These are phyloP conservation scores for Drosophila jambulina DNA, from an alignment of 1,140 invertebrate species.

Conservation along the genomic window DNA sequence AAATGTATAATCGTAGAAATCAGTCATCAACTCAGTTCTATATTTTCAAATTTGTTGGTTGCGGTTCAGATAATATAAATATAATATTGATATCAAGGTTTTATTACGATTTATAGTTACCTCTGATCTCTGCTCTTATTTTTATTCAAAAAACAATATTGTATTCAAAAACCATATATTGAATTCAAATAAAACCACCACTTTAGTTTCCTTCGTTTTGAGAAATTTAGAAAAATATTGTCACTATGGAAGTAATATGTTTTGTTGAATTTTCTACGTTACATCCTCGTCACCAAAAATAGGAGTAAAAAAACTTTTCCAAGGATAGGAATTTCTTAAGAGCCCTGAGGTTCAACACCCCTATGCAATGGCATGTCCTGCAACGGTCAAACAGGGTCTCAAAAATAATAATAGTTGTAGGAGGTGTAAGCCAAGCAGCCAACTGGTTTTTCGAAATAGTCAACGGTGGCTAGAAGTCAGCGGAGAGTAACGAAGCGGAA, in stretches of 20 bases:
- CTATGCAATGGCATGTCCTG: constrained; percentile 13
- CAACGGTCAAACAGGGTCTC: constrained; percentile 2
- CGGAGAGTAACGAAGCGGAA: constrained; percentile 34
- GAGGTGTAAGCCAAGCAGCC: constrained; percentile 25
- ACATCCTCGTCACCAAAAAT: neutral
- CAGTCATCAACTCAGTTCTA: neutral
- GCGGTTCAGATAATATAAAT: neutral
- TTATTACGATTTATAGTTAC: too few species aligned
- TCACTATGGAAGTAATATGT: constrained; percentile 11
- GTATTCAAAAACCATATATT: neutral
- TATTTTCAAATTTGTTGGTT: neutral
- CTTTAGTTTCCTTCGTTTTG: neutral
- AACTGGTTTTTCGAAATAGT: constrained; percentile 56
- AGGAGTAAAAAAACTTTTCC: neutral
- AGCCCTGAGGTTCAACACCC: constrained; percentile 5
- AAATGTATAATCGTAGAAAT: neutral
- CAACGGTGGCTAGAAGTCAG: constrained; percentile 39
- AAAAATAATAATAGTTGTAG: constrained; percentile 15
- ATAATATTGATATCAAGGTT: too few species aligned
- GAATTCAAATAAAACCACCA: neutral
- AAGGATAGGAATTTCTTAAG: constrained; percentile 5
- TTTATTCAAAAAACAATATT: neutral
- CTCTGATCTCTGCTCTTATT: neutral
- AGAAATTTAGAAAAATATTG: constrained; percentile 8
- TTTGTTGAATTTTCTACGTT: neutral